phyloP scores from a whole-genome alignment of 2,113 vertebrate genomes.

The Chunga burmeisteri region DNA sequence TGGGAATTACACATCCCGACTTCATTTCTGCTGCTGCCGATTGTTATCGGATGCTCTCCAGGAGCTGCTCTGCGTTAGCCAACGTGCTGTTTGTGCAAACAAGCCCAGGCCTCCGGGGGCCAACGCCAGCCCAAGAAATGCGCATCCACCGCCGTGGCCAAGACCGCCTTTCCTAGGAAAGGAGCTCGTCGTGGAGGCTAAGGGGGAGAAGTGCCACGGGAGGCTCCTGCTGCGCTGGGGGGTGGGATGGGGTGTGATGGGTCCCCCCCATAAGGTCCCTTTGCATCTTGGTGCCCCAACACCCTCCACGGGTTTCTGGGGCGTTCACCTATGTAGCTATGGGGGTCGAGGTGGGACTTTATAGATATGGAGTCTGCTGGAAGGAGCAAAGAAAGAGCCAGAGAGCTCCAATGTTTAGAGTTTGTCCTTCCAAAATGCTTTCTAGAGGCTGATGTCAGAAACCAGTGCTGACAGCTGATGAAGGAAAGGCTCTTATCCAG shows the following conservation, averaged over 20 bases:
- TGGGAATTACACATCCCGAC: slow-evolving; percentile 54
- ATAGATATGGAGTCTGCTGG: not conserved
- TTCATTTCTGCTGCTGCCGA: slow-evolving; percentile 49
- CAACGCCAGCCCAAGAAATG: slow-evolving; percentile 5
- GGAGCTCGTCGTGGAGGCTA: fast-evolving
- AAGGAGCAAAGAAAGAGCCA: not conserved
- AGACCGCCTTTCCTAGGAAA: not conserved
- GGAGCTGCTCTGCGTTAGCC: slow-evolving; percentile 58
- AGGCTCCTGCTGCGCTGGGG: not conserved
- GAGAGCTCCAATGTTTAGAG: not conserved
- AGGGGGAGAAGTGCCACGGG: fast-evolving
- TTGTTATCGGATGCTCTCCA: slow-evolving; percentile 44
- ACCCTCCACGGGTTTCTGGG: not conserved
- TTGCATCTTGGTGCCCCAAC: not conserved
- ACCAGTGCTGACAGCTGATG: not conserved
- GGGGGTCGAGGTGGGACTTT: not conserved
- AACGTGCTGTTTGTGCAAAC: slow-evolving; percentile 15
- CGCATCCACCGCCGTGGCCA: not conserved
- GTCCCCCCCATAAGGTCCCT: fast-evolving
- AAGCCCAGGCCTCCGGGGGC: not conserved
- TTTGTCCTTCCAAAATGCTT: not conserved
- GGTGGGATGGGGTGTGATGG: not conserved
- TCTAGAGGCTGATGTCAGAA: not conserved
- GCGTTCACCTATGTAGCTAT: not conserved
- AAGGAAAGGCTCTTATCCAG: not conserved